These are phyloP conservation scores for Mesembrinibis cayennensis DNA, from an alignment of 2,113 vertebrate species.

Conservation along the genomic window DNA sequence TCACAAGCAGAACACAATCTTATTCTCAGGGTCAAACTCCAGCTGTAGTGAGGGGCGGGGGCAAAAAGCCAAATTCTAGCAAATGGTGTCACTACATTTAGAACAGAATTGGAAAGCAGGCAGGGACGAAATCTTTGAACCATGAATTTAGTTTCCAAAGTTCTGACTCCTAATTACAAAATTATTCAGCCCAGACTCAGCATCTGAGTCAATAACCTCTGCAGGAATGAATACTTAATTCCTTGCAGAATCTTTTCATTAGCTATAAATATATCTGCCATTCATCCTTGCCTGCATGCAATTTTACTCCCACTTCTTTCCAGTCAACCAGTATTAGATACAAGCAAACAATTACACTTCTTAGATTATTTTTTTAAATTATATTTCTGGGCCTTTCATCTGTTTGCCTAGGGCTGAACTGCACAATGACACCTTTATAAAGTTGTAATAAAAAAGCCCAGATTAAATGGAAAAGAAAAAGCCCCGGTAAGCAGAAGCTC, in stretches of 20 bases:
- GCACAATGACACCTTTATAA: neutral
- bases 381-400: neutral
- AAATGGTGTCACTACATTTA: rapidly evolving
- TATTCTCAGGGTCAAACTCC: neutral
- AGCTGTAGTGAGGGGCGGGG: neutral
- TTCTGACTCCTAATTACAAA: neutral
- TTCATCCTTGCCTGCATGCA: neutral
- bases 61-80: neutral
- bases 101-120: neutral
- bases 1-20: neutral
- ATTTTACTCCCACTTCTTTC: neutral
- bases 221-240: neutral
- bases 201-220: neutral
- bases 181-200: neutral
- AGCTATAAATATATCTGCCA: slow-evolving; percentile 31
- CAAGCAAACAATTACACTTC: neutral
- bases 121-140: neutral
- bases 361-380: neutral
- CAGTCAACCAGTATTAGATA: neutral
- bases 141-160: neutral
- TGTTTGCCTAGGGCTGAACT: neutral
- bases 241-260: neutral
- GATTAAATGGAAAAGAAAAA: neutral
- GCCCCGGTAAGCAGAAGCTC: neutral
- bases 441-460: neutral